Base-by-base conservation (phyloP, 2,888 invertebrate species). In the Desoria tigrina region DNA sequence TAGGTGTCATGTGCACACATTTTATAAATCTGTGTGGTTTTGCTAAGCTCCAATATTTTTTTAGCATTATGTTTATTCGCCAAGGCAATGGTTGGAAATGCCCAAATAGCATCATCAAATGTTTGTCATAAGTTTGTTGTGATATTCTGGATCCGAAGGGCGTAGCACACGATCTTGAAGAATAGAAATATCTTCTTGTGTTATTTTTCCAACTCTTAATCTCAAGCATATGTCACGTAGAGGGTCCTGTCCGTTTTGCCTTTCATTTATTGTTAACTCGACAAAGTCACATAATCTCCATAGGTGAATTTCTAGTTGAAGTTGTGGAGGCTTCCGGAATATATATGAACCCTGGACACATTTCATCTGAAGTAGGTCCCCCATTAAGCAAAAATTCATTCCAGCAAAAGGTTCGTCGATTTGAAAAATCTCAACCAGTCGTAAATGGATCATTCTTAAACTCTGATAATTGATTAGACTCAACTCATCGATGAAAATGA, bases 401-500 rank as follows among this genome's bases (percentile, higher is more conserved):
- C 37, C 32, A 18, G 42, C 62, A 56, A 62, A 62, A 21, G 49
- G 62, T 14, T 55, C 56, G 2, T 62, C 62, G 7, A 14, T 39
- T 2, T 28, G n/a, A 9, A 6, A 18, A 21, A 62, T 62, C 45
- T 62, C 56, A 21, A 27, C 23, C 2, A 62, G 49, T 23, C 62
- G n/a, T 2, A 62, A 32, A 45, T 62, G 62, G 18, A 62, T 49
- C 18, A 21, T 55, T 3, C 62, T 3, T 2, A 62, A 28, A n/a
- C 27, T 21, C 6, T 63, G 49, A 23, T 63, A 63, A n/a, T n/a
- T 9, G 27, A 63, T 27, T 57, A 63, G 56, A 23, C 45, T 42
- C 7, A 50, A n/a, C 49, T 65, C 65, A 21, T 65, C 65, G 42
- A 65, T 37, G 6, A 65, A n/a, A n/a, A 65, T 56, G 11, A 11